A percentile compares a stretch with the other conserved stretches of the same genome.
These are phyloP conservation scores for Arbacia lixula DNA, from an alignment of 53 echinoderm and acorn worm species.

Conservation along the genomic window DNA sequence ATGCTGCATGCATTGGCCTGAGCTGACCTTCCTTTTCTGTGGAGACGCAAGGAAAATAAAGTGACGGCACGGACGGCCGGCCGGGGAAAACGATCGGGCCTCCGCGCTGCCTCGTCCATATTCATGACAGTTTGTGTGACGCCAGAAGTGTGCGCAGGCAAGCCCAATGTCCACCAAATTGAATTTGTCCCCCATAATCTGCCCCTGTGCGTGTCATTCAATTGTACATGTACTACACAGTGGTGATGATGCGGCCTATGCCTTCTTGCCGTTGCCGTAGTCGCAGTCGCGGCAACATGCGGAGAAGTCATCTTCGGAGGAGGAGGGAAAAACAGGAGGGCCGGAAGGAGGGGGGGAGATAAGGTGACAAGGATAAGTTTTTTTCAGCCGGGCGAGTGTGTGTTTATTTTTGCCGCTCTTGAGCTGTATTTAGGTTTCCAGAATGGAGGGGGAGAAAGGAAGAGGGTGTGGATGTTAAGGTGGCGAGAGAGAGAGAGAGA, in stretches of 20 bases:
- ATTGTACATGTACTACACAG: no score
- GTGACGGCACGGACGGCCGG: no score
- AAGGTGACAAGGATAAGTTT: background rate
- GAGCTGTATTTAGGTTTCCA: no score
- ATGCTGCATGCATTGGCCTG: background rate
- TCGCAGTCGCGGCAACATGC: background rate
- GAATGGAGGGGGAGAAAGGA: no score
- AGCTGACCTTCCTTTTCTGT: conserved; percentile 12
- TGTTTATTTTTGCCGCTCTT: no score
- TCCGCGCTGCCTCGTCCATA: conserved; percentile 27
- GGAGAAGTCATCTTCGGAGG: background rate
- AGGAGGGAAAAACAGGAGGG: background rate
- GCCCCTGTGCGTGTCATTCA: conserved; percentile 24
- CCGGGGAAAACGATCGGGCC: background rate
- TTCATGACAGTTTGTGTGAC: conserved; percentile 9
- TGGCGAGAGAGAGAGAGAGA: no score
- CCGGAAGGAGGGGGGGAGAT: background rate
- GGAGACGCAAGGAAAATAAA: no score
- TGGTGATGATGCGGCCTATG: conserved; percentile 11
- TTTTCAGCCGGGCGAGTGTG: no score
- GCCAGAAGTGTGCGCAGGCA: conserved; percentile 25
- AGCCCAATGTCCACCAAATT: conserved; percentile 27
- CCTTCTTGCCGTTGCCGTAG: background rate
- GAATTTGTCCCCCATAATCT: conserved; percentile 29
- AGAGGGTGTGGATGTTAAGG: no score